Percentiles rank a stretch among this genome's conserved stretches.
Evolutionary conservation across 2,797 vertebrate species (phyloP).

Genomic region (Spea hammondii): DNA sequence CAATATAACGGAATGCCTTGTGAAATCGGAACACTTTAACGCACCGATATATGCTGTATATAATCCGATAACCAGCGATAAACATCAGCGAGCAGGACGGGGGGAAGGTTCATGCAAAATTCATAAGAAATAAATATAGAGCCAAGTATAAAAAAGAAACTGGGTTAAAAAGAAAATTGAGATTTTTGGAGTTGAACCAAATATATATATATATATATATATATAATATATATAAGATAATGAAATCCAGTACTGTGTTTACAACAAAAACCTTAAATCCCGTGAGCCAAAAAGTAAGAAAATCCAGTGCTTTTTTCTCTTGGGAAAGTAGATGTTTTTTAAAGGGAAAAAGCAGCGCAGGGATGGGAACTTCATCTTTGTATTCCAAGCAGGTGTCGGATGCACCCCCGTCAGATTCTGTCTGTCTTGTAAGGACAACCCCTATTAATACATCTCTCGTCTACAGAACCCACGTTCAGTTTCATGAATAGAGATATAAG

Average conservation of each 20-base stretch:
- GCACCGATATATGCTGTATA: neutral
- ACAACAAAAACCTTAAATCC: neutral
- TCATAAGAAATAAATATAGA: conserved; percentile 27
- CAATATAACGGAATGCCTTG: conserved; percentile 19
- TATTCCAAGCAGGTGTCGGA: too few species aligned
- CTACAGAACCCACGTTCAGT: too few species aligned
- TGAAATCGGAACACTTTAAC: conserved; percentile 18
- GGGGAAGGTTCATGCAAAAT: conserved; percentile 32
- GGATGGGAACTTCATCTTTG: too few species aligned
- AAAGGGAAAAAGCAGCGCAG: too few species aligned
- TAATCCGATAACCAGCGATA: conserved; percentile 36
- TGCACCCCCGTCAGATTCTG: too few species aligned
- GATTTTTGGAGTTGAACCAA: neutral
- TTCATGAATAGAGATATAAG: too few species aligned
- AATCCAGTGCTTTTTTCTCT: neutral
- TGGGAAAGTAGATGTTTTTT: neutral
- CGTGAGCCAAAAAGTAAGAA: neutral
- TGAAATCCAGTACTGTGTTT: conserved; percentile 1
- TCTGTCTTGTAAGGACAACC: too few species aligned
- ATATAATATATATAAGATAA: conserved; percentile 24
- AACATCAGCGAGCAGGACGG: conserved; percentile 5
- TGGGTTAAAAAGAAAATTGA: conserved; percentile 12
- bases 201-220: neutral
- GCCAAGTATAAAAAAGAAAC: conserved; percentile 25
- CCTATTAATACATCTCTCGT: too few species aligned